These are phyloP conservation scores for Drosophila pseudoobscura DNA, from an alignment of 1,140 invertebrate genomes.

Conservation along the genomic window DNA sequence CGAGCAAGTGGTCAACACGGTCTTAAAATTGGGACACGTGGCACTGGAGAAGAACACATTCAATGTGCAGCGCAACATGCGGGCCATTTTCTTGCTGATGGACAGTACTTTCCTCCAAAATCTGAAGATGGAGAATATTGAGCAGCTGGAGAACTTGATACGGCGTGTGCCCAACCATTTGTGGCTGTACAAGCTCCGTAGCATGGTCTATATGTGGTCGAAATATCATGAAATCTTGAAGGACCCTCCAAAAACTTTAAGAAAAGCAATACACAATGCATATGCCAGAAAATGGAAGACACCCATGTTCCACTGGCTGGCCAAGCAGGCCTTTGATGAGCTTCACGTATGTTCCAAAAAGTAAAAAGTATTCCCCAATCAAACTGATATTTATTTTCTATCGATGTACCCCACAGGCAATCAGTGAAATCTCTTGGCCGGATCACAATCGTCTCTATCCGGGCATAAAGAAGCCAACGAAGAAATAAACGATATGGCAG, in stretches of 20 bases:
- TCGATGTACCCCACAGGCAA: slow-evolving; percentile 40
- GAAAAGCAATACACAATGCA: not conserved
- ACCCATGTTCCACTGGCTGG: slow-evolving; percentile 64
- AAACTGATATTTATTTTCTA: slow-evolving; percentile 30
- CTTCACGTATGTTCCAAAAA: slow-evolving; percentile 39
- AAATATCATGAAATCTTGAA: slow-evolving; percentile 19
- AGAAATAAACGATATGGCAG: too few relatives aligned
- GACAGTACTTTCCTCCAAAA: slow-evolving; percentile 43
- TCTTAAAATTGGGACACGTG: slow-evolving; percentile 14
- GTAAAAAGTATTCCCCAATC: slow-evolving; percentile 28
- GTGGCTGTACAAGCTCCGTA: slow-evolving; percentile 59
- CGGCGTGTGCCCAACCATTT: slow-evolving; percentile 46
- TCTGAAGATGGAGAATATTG: slow-evolving; percentile 6
- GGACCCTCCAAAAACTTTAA: not conserved
- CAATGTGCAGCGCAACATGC: slow-evolving; percentile 10
- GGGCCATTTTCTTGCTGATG: slow-evolving; percentile 44
- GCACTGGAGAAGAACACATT: slow-evolving; percentile 22
- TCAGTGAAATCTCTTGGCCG: slow-evolving; percentile 47
- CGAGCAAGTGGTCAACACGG: not conserved
- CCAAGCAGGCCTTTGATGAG: slow-evolving; percentile 61
- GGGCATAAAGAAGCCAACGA: not conserved
- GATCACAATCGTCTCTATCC: slow-evolving; percentile 29
- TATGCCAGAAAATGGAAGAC: slow-evolving; percentile 28
- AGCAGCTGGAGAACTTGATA: slow-evolving; percentile 52
- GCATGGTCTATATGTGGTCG: slow-evolving; percentile 53